Base-by-base conservation (phyloP, 2,113 vertebrate species). In the Capra hircus region DNA sequence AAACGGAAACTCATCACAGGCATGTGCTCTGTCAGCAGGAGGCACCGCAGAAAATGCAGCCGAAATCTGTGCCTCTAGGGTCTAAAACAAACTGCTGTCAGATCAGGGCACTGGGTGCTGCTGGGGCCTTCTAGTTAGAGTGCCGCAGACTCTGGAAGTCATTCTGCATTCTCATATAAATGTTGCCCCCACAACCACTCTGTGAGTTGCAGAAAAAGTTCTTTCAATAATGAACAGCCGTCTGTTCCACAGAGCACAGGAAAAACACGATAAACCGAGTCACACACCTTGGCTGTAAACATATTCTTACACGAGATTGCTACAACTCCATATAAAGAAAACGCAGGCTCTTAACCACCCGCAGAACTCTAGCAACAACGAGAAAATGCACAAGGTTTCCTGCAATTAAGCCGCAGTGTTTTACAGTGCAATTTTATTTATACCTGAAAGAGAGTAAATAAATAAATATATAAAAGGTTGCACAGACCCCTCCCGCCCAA, bases 351-450 rank as follows among this genome's bases (percentile, higher is more conserved):
- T 98, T 98, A 98, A 98, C 98, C 15, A 2, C 96, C 92, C 91
- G 85, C 95, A 94, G 94, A 77, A 93, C n/a, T 62, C 81, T 50
- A 27, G 27, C 57, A 17, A 67, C n/a, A 40, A 55, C 25, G 25
- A 93, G 71, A 97, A 97, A 94, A 92, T 33, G 97, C 71, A 62
- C 62, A 28, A 97, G 97, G 98, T 95, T 99, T 99, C 98, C 98
- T 99, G 99, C 97, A 98, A 98, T 99, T 98, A 99, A 98, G 98
- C 2, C 0, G 97, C 97, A 93, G 55, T 55, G 96, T 98, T 99
- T 99, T 99, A 99, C 96, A 97, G 27, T 50, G 97, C 91, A 83
- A 92, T 98, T 99, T 98, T 98, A 93, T 91, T 85, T 98, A 98
- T 98, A 25, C 98, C 94, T 92, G 97, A 98, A 98, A 98, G 97